Percentiles rank a stretch among this genome's conserved stretches.
Evolutionary conservation across 2,797 vertebrate genomes (phyloP).

Genomic region (Neopelma chrysocephalum): DNA sequence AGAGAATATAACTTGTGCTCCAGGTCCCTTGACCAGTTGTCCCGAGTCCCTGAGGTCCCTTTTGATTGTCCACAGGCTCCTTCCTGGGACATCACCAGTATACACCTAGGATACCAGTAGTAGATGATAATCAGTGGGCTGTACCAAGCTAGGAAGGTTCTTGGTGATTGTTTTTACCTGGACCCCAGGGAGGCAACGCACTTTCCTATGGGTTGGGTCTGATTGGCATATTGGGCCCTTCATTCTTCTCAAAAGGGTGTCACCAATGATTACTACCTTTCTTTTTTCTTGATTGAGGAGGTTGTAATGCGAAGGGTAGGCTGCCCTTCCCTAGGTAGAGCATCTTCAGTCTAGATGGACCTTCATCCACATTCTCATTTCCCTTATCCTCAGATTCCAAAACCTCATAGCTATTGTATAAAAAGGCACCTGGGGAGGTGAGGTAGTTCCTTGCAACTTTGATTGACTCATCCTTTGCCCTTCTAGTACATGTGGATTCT

Average conservation of each 20-base stretch:
- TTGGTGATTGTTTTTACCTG: not conserved
- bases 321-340: too few relatives aligned
- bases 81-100: not conserved
- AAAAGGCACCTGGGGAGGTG: too few relatives aligned
- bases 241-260: not conserved
- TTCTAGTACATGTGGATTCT: not conserved
- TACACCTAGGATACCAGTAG: not conserved
- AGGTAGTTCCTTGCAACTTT: not conserved
- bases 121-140: not conserved
- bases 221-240: not conserved
- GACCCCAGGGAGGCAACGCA: not conserved
- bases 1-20: not conserved
- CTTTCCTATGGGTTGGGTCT: not conserved
- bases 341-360: too few relatives aligned
- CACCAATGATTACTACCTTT: not conserved
- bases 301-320: too few relatives aligned
- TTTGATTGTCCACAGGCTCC: not conserved
- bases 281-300: not conserved
- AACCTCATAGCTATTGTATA: too few relatives aligned
- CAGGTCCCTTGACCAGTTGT: not conserved
- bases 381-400: too few relatives aligned
- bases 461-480: not conserved
- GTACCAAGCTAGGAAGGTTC: not conserved
- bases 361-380: too few relatives aligned
- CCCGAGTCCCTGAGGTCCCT: not conserved